Evolutionary conservation across 1,140 invertebrate species (phyloP), one percentile per base, ranked within the genome.

Genomic region (Trypoxylus dichotomus): DNA sequence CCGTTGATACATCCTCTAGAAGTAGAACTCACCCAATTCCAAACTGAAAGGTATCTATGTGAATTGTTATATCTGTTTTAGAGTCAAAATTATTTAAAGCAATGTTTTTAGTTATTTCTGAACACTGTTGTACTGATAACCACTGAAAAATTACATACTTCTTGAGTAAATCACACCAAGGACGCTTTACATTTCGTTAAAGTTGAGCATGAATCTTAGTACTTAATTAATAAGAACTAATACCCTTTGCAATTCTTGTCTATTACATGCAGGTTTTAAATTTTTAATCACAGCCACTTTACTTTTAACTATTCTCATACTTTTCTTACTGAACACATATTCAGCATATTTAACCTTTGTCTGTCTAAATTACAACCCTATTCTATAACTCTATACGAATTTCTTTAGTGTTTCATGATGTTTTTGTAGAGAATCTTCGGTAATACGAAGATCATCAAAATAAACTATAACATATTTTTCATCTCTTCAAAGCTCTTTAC

Each of bases 31-130:
- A 19, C 41, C 54, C 76, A 21, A 86, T 21, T 37, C 82, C 85
- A 80, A 82, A 79, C 72, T 84, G 77, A 6, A 81, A 83, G 27
- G 81, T 80, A 79, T 86, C 85, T 10, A 81, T 82, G 29, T 82
- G 82, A 7, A 86, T 41, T 0, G 58, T 75, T 24, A 81, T 77
- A 8, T 76, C 42, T 71, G 81, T 81, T 13, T 43, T 77, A 41
- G 77, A 21, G 80, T 86, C 82, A 79, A 75, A 86, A 74, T 60
- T 76, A 25, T 77, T 58, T 76, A 86, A 75, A 0, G 83, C 80
- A 13, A 84, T 72, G n/a, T 72, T 84, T 72, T 72, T 72, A n/a
- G 8, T 72, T 29, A 72, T 72, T 37, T 72, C 68, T 10, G 24
- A 8, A 3, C 21, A 3, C 13, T 72, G 25, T 24, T 72, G 68